Conservation (phyloP, 2,888 invertebrate species). For the Meteorus cinctellus region DNA sequence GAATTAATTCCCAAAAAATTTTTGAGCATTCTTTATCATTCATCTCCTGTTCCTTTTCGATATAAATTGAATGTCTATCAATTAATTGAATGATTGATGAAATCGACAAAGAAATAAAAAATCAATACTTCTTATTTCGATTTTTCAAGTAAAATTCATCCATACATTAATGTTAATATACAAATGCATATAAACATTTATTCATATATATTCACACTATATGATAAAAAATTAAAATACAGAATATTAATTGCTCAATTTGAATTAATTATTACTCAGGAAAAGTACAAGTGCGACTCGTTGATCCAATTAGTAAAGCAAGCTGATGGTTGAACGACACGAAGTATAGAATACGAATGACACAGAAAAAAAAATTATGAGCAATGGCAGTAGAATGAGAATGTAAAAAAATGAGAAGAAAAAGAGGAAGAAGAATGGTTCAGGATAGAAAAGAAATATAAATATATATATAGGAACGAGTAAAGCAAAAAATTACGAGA, state of each 20-base stretch:
- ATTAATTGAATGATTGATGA: not conserved
- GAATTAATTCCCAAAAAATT: too few species aligned
- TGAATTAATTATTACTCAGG: constrained; percentile 60
- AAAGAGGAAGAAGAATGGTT: constrained; percentile 29
- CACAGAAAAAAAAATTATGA: not conserved
- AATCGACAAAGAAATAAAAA: not conserved
- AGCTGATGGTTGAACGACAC: constrained; percentile 45
- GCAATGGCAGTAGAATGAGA: constrained; percentile 32
- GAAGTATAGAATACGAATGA: constrained; percentile 34
- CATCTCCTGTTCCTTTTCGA: too few species aligned
- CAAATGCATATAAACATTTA: not conserved
- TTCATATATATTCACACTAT: not conserved
- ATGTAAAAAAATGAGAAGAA: constrained; percentile 34
- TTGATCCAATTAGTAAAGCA: constrained; percentile 60
- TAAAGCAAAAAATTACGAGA: constrained; percentile 9
- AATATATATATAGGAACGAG: constrained; percentile 19
- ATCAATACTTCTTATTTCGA: not conserved
- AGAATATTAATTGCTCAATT: constrained; percentile 63
- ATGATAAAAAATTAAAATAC: constrained; percentile 61
- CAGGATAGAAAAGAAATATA: not conserved
- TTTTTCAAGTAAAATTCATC: too few species aligned
- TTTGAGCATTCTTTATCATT: too few species aligned
- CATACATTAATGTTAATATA: not conserved
- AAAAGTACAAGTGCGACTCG: constrained; percentile 41
- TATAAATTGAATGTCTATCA: too few species aligned